A percentile compares a stretch with the other conserved stretches of the same genome.
These are phyloP conservation scores for Abrostola tripartita DNA, from an alignment of 2,888 invertebrate species.

Conservation along the genomic window DNA sequence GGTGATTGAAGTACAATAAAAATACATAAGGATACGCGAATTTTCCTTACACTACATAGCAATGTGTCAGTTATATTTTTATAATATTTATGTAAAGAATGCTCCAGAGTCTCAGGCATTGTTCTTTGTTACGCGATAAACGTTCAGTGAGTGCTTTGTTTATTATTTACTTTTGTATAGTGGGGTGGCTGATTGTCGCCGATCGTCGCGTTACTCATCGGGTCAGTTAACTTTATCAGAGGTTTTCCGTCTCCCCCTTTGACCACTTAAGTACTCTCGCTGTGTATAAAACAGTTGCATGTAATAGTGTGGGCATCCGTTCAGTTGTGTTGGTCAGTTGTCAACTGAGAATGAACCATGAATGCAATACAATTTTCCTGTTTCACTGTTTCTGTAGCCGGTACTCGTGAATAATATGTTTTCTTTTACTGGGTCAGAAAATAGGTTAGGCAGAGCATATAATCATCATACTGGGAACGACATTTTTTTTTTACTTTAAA, in stretches of 20 bases:
- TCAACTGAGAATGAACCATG: slow-evolving; percentile 40
- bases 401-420: background rate
- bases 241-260: slow-evolving; percentile 54
- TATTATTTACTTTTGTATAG: slow-evolving; percentile 64
- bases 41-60: background rate
- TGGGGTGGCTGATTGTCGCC: slow-evolving; percentile 71
- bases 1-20: too few species aligned
- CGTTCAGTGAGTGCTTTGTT: slow-evolving; percentile 61
- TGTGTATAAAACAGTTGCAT: slow-evolving; percentile 47
- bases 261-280: slow-evolving; percentile 36
- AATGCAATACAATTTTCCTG: slow-evolving; percentile 20
- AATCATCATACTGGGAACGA: too few species aligned
- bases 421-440: background rate
- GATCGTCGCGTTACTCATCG: slow-evolving; percentile 68
- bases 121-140: slow-evolving; percentile 58
- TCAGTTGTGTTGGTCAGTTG: slow-evolving; percentile 15
- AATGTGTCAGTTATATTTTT: background rate
- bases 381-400: slow-evolving; percentile 10
- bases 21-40: background rate
- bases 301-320: slow-evolving; percentile 50
- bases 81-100: slow-evolving; percentile 17
- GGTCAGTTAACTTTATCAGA: slow-evolving; percentile 76
- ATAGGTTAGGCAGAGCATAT: too few species aligned
- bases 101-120: slow-evolving; percentile 38
- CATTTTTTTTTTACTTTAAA: too few species aligned